Evolutionary conservation across 2,888 invertebrate species (phyloP), one percentile per base, ranked within the genome.

Genomic region (Xanthorhoe spadicearia): DNA sequence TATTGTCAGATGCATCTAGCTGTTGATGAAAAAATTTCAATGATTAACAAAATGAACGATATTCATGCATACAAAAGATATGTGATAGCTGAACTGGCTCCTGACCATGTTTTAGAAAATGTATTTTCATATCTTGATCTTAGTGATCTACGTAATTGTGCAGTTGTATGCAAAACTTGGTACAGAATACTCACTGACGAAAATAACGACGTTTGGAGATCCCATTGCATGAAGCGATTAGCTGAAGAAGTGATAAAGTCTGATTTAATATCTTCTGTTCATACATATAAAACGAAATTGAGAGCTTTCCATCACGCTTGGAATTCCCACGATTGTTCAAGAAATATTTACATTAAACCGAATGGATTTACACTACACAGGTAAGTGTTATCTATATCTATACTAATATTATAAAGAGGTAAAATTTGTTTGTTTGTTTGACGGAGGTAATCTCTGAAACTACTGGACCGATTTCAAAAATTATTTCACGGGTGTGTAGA

Each of bases 361-460:
- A 99, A 98, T 93, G 99, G 98, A 72, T 99, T 99, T 87, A 99
- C 99, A 18, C 93, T 99, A 79, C 99, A 99, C 93, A 95, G 96
- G 96, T 95, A 60, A 28, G 51, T 38, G 43, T 6, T 15, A 32
- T 15, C 0, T 56, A 15, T 35, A 35, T 38, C 8, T 38, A 10
- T 23, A 23, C 23, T 4, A 1, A 23, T 23, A 23, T 23, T 23
- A n/a, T n/a, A n/a, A n/a, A n/a, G n/a, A n/a, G n/a, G n/a, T n/a
- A n/a, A n/a, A n/a, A n/a, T n/a, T n/a, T n/a, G n/a, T n/a, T n/a
- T n/a, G n/a, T n/a, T n/a, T n/a, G n/a, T n/a, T n/a, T n/a, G n/a
- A n/a, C n/a, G n/a, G n/a, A n/a, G n/a, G n/a, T n/a, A n/a, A n/a
- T n/a, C n/a, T n/a, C n/a, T n/a, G n/a, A n/a, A n/a, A n/a, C n/a